Evolutionary conservation across 2,888 invertebrate genomes (phyloP).

Genomic region (Lithophane socia): DNA sequence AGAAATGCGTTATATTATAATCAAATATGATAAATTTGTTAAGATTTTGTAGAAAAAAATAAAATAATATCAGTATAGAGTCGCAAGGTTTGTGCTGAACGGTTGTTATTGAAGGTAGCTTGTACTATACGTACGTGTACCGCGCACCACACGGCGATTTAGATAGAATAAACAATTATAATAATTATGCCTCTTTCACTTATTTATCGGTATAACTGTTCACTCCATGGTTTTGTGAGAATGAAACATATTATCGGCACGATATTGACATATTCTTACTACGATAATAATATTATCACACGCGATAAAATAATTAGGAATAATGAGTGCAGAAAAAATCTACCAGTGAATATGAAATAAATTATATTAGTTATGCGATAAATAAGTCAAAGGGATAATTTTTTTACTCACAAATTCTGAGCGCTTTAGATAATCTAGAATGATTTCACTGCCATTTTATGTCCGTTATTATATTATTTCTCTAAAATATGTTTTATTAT

Average conservation of each 20-base stretch:
- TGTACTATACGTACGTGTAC: slow-evolving; percentile 46
- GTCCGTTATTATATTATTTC: slow-evolving; percentile 21
- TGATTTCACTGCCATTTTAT: slow-evolving; percentile 47
- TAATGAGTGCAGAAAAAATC: background rate
- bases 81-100: slow-evolving; percentile 48
- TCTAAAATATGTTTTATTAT: slow-evolving; percentile 15
- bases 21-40: background rate
- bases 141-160: slow-evolving; percentile 60
- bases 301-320: background rate
- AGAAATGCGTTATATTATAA: background rate
- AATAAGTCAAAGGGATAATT: slow-evolving; percentile 43
- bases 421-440: slow-evolving; percentile 46
- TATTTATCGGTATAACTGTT: slow-evolving; percentile 26
- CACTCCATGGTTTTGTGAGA: background rate
- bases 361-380: background rate
- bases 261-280: slow-evolving; percentile 6
- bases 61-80: slow-evolving; percentile 21
- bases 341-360: background rate
- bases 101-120: slow-evolving; percentile 58
- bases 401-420: slow-evolving; percentile 54
- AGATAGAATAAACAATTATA: slow-evolving; percentile 64
- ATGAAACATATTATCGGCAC: background rate
- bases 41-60: slow-evolving; percentile 37
- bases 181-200: slow-evolving; percentile 35
- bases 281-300: background rate